Percentiles rank a stretch among this genome's conserved stretches.
These are phyloP conservation scores for Nomada hirtipes DNA, from an alignment of 2,888 invertebrate species.

Conservation along the genomic window DNA sequence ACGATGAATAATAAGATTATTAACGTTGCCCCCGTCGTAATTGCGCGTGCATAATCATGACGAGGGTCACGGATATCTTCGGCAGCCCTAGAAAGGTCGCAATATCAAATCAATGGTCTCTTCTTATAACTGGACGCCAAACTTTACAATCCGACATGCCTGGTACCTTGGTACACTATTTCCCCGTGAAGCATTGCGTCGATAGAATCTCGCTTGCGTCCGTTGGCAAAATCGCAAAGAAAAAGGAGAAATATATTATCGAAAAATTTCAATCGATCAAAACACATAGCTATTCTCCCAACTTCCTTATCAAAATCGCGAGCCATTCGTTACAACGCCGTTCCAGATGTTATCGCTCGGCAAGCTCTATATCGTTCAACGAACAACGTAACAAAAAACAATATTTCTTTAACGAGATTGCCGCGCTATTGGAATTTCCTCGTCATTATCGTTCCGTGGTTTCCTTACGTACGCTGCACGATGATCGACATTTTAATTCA, in stretches of 20 bases:
- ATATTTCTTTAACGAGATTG: no score
- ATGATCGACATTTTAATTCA: no score
- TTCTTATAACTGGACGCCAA: conserved; percentile 9
- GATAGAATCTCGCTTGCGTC: no score
- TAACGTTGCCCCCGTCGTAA: conserved; percentile 16
- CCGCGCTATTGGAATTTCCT: no score
- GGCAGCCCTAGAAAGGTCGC: conserved; percentile 53
- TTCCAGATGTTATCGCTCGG: background rate
- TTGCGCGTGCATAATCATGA: conserved; percentile 29
- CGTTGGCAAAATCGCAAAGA: no score
- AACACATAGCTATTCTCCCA: background rate
- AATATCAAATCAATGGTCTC: conserved; percentile 26
- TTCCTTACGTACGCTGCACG: no score
- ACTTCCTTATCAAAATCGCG: background rate
- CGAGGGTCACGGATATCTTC: conserved; percentile 47
- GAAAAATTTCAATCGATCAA: background rate
- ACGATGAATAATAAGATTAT: conserved; percentile 16
- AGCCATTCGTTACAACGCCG: background rate
- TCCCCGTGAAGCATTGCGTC: no score
- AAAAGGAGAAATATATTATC: background rate
- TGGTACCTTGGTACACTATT: background rate
- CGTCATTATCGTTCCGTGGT: no score
- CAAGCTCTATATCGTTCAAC: background rate
- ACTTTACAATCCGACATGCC: background rate
- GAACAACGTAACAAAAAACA: background rate